Percentiles rank a stretch among this genome's conserved stretches.
Conservation (phyloP, 2,797 vertebrate species). For the Oreochromis mossambicus region DNA sequence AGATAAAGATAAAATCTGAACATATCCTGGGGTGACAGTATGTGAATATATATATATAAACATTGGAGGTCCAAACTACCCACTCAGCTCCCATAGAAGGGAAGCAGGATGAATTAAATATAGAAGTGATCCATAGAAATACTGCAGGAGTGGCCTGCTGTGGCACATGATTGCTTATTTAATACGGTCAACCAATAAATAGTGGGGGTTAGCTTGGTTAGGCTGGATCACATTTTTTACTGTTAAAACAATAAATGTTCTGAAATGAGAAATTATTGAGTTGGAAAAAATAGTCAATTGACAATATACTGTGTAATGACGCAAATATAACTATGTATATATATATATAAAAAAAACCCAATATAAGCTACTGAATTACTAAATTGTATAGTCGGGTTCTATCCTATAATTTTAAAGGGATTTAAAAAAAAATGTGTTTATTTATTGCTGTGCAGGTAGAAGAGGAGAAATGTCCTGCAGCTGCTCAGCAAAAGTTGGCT, state of each 20-base stretch:
- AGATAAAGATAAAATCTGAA: slow-evolving; percentile 15
- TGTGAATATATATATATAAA: not conserved
- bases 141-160: not conserved
- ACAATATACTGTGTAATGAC: not conserved
- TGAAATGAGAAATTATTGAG: not conserved
- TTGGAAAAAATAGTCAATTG: not conserved
- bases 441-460: not conserved
- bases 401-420: not conserved
- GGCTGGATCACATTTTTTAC: not conserved
- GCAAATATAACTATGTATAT: not conserved
- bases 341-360: not conserved
- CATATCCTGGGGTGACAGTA: not conserved
- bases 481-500: not conserved
- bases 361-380: not conserved
- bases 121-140: not conserved
- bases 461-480: not conserved
- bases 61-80: slow-evolving; percentile 7
- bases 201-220: not conserved
- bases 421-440: not conserved
- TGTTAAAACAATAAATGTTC: not conserved
- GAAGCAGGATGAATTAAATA: not conserved
- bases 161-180: not conserved
- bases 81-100: slow-evolving; percentile 23
- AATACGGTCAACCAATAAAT: not conserved
- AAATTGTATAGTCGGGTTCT: not conserved